Conservation (phyloP, 2,888 invertebrate genomes). For the Drosophila emarginata region DNA sequence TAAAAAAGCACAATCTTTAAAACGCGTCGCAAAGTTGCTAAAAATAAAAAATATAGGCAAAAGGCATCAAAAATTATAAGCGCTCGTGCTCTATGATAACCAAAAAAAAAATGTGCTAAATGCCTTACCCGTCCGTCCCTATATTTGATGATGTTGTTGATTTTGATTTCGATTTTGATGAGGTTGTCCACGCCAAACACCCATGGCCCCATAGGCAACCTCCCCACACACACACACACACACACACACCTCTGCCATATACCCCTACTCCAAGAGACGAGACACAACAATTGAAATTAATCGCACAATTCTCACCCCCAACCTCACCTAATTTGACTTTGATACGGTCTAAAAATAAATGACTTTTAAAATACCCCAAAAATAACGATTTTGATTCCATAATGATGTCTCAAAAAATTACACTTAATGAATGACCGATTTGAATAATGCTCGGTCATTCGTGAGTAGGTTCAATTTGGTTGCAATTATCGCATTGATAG, state of each 20-base stretch:
- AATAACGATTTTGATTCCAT: neutral
- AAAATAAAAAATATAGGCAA: conserved; percentile 60
- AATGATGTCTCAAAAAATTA: neutral
- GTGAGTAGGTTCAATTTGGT: neutral
- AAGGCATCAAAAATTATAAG: conserved; percentile 16
- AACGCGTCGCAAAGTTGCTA: conserved; percentile 51
- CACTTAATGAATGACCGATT: neutral
- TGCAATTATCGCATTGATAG: neutral
- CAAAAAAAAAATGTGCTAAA: conserved; percentile 55
- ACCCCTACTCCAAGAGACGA: neutral
- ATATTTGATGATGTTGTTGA: conserved; percentile 6
- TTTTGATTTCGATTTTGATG: conserved; percentile 4
- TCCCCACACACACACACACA: neutral
- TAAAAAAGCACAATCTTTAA: conserved; percentile 21
- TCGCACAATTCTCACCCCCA: neutral
- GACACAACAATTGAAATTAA: neutral
- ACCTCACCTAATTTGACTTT: neutral
- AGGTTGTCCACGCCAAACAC: conserved; percentile 5
- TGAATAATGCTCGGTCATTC: neutral
- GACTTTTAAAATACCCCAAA: conserved; percentile 2
- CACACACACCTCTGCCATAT: neutral
- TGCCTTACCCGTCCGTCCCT: conserved; percentile 43
- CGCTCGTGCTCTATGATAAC: conserved; percentile 47
- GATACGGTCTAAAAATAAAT: conserved; percentile 15
- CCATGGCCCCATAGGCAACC: neutral